Base-by-base conservation (phyloP, 2,888 invertebrate species). In the Polietes domitor region DNA sequence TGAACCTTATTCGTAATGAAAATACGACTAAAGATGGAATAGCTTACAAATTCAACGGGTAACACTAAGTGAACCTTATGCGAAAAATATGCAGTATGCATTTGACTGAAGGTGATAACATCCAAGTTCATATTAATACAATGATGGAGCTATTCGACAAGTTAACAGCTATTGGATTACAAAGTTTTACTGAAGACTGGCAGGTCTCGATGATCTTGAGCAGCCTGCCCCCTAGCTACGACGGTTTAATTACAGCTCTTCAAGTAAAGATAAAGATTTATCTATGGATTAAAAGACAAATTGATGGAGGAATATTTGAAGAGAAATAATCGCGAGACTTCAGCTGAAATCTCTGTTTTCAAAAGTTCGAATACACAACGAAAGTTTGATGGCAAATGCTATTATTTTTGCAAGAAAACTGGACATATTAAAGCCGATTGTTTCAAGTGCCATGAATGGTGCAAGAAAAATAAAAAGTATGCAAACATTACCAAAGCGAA, bases 1-100 rank as follows among this genome's bases (percentile, higher is more conserved):
- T 32, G 4, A n/a, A n/a, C n/a, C 37, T 74, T 47, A 70, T 74
- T 53, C 50, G 61, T 2, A 80, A 80, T 21, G 61, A 80, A 74
- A 9, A 21, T 12, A 24, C 37, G 19, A 21, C 80, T 19, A 80
- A 41, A 15, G 58, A 21, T 75, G 70, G 37, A 24, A 41, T 15
- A 68, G 55, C 2, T 15, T 12, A 15, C n/a, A 70, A 55, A 37
- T 65, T 47, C 47, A 74, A 41, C 32, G 47, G n/a, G 28, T 55
- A 5, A 58, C 19, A 63, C 32, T 32, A 32, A 32, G 70, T 43
- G 10, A 26, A 70, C 55, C 15, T 61, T 28, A 77, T 77, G 50
- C 37, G 61, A 72, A 53, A 32, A 28, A 72, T 78, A 50, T 78
- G 73, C 41, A 53, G 78, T 12, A 61, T 70, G 21, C 37, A 37